Conservation (phyloP, 2,888 invertebrate genomes). For the Nemotelus nigrinus region DNA sequence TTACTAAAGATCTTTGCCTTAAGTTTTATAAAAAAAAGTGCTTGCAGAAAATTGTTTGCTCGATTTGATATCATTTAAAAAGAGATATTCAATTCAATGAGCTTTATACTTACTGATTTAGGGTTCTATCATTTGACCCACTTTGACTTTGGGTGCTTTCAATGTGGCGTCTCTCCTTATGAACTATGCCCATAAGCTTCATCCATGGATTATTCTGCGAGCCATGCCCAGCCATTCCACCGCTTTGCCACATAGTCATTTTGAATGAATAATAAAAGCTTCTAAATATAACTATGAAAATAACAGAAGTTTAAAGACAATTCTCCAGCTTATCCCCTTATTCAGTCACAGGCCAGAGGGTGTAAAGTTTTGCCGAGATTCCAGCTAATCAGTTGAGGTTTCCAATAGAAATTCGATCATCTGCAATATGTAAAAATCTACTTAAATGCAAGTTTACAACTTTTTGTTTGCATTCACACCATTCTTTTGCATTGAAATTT, state of each 20-base stretch:
- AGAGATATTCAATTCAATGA: slow-evolving; percentile 52
- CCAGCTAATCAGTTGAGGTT: too few relatives aligned
- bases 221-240: slow-evolving; percentile 80
- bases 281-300: slow-evolving; percentile 36
- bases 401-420: too few relatives aligned
- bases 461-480: too few relatives aligned
- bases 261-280: slow-evolving; percentile 55
- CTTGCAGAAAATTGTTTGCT: too few relatives aligned
- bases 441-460: too few relatives aligned
- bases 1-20: too few relatives aligned
- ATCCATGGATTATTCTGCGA: slow-evolving; percentile 85
- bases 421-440: too few relatives aligned
- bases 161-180: slow-evolving; percentile 78
- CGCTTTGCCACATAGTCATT: slow-evolving; percentile 82
- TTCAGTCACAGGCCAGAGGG: too few relatives aligned
- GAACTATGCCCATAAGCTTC: slow-evolving; percentile 83
- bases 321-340: neutral
- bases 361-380: too few relatives aligned
- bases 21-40: too few relatives aligned
- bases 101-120: slow-evolving; percentile 68
- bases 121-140: slow-evolving; percentile 71
- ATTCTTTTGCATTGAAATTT: too few relatives aligned
- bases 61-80: neutral
- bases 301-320: neutral
- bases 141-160: slow-evolving; percentile 69